Evolutionary conservation across 2,888 invertebrate species (phyloP).

Genomic region (Heliconius ethilla): DNA sequence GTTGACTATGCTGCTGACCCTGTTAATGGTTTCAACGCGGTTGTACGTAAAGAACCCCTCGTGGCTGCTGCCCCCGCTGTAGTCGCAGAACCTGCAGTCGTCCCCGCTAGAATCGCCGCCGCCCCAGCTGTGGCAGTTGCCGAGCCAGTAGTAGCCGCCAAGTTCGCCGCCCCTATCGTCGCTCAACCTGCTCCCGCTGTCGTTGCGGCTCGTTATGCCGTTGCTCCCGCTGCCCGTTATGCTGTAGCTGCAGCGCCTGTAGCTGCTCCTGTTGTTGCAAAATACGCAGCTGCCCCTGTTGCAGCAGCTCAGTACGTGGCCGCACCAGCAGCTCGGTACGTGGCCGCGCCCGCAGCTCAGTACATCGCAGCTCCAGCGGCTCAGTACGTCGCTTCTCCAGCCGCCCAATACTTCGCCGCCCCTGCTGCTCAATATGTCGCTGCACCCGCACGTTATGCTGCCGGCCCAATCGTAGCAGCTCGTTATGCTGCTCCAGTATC

Average conservation of each 20-base stretch:
- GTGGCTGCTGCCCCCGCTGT: constrained; percentile 64
- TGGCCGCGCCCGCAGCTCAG: constrained; percentile 41
- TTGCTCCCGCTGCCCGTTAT: constrained; percentile 50
- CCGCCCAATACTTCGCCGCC: constrained; percentile 77
- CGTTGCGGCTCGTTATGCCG: constrained; percentile 52
- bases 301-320: constrained; percentile 84
- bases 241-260: constrained; percentile 51
- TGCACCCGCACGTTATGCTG: constrained; percentile 25
- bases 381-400: constrained; percentile 56
- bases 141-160: constrained; percentile 46
- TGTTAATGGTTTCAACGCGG: constrained; percentile 72
- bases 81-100: constrained; percentile 63
- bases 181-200: constrained; percentile 43
- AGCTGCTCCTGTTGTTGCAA: constrained; percentile 45
- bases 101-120: constrained; percentile 55
- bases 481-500: constrained; percentile 35
- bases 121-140: constrained; percentile 54
- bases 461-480: constrained; percentile 22
- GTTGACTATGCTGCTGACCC: constrained; percentile 74
- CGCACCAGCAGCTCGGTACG: constrained; percentile 53
- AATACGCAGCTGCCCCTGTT: constrained; percentile 48
- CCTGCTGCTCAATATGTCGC: constrained; percentile 53
- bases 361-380: constrained; percentile 40
- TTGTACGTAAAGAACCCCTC: constrained; percentile 70
- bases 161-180: constrained; percentile 48